Percentiles rank a stretch among this genome's conserved stretches.
Conservation (phyloP, 2,888 invertebrate genomes). For the Drosophila kambysellisi region DNA sequence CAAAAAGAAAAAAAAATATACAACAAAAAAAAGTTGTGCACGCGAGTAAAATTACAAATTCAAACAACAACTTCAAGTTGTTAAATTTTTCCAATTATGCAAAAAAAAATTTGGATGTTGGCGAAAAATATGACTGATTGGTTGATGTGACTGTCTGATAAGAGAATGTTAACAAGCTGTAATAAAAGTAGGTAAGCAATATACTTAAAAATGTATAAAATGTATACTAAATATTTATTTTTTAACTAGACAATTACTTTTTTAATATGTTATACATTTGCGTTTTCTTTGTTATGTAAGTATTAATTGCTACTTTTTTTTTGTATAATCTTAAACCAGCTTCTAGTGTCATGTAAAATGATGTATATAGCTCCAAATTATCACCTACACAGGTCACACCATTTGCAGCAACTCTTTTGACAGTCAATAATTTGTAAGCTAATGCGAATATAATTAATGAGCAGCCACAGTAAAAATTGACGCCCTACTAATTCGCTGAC, state of each 20-base stretch:
- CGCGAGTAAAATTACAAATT: slow-evolving; percentile 75
- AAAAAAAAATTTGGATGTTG: slow-evolving; percentile 44
- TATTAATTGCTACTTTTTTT: neutral
- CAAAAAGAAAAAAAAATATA: slow-evolving; percentile 20
- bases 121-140: neutral
- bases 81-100: slow-evolving; percentile 62
- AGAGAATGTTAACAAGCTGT: neutral
- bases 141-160: neutral
- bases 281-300: neutral
- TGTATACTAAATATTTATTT: neutral
- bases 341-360: neutral
- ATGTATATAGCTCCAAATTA: neutral
- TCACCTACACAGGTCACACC: slow-evolving; percentile 18
- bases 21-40: slow-evolving; percentile 58
- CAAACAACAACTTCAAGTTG: slow-evolving; percentile 62
- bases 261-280: neutral
- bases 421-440: slow-evolving; percentile 32
- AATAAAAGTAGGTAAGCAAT: neutral
- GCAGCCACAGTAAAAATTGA: slow-evolving; percentile 51
- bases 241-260: neutral
- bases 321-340: neutral
- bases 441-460: slow-evolving; percentile 72
- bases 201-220: neutral
- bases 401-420: neutral
- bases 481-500: slow-evolving; percentile 58